Percentiles rank a stretch among this genome's conserved stretches.
Evolutionary conservation across 2,113 vertebrate genomes (phyloP).

Genomic region (Lepisosteus oculatus): DNA sequence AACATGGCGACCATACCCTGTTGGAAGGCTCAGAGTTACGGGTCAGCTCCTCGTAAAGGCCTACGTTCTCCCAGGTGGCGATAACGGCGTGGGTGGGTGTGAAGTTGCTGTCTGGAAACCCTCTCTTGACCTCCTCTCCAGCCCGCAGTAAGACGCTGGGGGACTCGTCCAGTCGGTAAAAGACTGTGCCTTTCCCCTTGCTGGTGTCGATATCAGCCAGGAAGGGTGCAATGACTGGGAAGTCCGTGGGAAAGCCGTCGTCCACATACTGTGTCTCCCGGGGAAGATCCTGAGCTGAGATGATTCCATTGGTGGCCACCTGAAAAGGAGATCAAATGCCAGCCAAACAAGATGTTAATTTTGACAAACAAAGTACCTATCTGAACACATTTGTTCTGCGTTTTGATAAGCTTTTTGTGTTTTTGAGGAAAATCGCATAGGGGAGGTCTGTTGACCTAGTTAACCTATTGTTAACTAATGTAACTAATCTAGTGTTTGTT

Average conservation of each 20-base stretch:
- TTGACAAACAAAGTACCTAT: too few species aligned
- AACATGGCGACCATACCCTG: constrained; percentile 65
- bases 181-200: constrained; percentile 72
- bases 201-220: constrained; percentile 92
- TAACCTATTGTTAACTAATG: too few species aligned
- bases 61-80: constrained; percentile 88
- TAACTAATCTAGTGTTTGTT: too few species aligned
- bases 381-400: too few species aligned
- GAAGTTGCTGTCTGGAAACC: constrained; percentile 73
- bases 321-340: not conserved
- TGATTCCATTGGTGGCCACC: constrained; percentile 96
- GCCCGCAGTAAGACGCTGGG: constrained; percentile 60
- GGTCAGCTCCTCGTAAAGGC: constrained; percentile 73
- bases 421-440: too few species aligned
- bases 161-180: constrained; percentile 81
- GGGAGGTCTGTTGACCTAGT: too few species aligned
- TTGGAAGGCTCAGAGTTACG: constrained; percentile 50
- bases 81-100: constrained; percentile 73
- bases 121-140: constrained; percentile 65
- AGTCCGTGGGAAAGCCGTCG: constrained; percentile 90
- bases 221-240: constrained; percentile 89
- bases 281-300: constrained; percentile 90
- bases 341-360: too few species aligned
- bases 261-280: constrained; percentile 97
- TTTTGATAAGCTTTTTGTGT: too few species aligned